Evolutionary conservation across 2,113 vertebrate genomes (phyloP), one percentile per base, ranked within the genome.

Genomic region (Pavo muticus): DNA sequence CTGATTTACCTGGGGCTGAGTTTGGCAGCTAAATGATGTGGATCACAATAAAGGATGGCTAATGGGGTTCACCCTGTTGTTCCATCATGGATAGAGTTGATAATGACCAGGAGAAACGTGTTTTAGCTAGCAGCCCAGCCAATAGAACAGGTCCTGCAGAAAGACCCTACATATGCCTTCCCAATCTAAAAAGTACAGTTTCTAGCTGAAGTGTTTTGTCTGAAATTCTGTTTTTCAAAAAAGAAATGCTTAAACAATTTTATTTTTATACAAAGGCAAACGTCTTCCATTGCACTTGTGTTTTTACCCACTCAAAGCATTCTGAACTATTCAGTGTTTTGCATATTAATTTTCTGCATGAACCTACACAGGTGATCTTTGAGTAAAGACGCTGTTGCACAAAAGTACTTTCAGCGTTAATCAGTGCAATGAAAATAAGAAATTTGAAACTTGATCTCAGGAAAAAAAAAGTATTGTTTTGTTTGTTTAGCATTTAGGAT

Each of bases 251-350:
- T 44, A 39, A 79, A 14, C 75, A 37, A 14, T 25, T 17, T 63
- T 63, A 57, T 64, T 78, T 91, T 80, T 32, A 72, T 18, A 17
- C 88, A 87, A 90, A 82, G 48, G 27, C 59, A 39, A 95, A 81
- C 29, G 48, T 81, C 37, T 95, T 90, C 37, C 78, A 86, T 42
- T 47, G 50, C 80, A 10, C 69, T 88, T 3, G 1, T 88, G 65
- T 84, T 88, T 37, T 83, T 87, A 42, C 86, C 76, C 57, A 95
- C 93, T 93, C 83, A 65, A 68, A 87, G 18, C 71, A 61, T 84
- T 69, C 72, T 94, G 88, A 95, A 91, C 95, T 96, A 93, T 95
- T 92, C 95, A 91, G 82, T 56, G 76, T 76, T 72, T 37, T 84
- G 56, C 65, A 18, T 64, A 65, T 77, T 95, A 50, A 77, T 77